These are phyloP conservation scores for Diplazon laetatorius DNA, from an alignment of 2,888 invertebrate species.

Conservation along the genomic window DNA sequence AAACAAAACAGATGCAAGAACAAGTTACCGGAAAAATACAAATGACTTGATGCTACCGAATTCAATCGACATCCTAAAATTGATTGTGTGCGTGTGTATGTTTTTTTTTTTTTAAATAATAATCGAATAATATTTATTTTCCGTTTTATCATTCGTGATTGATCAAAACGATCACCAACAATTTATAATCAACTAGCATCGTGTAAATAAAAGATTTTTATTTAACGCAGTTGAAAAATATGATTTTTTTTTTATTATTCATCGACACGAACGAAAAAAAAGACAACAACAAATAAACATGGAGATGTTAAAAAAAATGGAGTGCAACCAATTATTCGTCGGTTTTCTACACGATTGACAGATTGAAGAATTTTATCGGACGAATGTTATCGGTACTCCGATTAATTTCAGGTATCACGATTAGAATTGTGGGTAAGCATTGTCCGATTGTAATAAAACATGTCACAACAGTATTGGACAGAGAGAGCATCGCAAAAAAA, in stretches of 20 bases:
- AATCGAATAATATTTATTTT: conserved; percentile 33
- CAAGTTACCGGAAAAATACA: conserved; percentile 19
- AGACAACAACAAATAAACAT: no score
- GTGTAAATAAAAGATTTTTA: conserved; percentile 75
- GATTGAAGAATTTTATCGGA: conserved; percentile 2
- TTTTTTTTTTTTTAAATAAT: conserved; percentile 26
- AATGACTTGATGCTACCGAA: conserved; percentile 18
- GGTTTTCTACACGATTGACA: conserved; percentile 5
- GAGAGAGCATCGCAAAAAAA: conserved; percentile 59
- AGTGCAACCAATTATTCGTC: conserved; percentile 14
- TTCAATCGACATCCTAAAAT: conserved; percentile 5
- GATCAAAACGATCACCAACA: conserved; percentile 32
- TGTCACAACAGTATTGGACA: conserved; percentile 67
- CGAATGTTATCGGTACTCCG: conserved; percentile 30
- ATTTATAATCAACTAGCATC: conserved; percentile 66
- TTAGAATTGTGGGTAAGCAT: conserved; percentile 52
- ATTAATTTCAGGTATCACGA: conserved; percentile 57
- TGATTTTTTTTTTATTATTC: conserved; percentile 27
- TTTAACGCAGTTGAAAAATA: conserved; percentile 64
- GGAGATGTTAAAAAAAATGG: no score
- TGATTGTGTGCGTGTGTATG: conserved; percentile 20
- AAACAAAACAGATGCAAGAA: conserved; percentile 17
- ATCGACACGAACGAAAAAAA: neutral
- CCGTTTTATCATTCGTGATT: conserved; percentile 48
- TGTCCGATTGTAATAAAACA: conserved; percentile 49